phyloP scores from a whole-genome alignment of 64 coral and sea anemone genomes.

The Pocillopora damicornis region DNA sequence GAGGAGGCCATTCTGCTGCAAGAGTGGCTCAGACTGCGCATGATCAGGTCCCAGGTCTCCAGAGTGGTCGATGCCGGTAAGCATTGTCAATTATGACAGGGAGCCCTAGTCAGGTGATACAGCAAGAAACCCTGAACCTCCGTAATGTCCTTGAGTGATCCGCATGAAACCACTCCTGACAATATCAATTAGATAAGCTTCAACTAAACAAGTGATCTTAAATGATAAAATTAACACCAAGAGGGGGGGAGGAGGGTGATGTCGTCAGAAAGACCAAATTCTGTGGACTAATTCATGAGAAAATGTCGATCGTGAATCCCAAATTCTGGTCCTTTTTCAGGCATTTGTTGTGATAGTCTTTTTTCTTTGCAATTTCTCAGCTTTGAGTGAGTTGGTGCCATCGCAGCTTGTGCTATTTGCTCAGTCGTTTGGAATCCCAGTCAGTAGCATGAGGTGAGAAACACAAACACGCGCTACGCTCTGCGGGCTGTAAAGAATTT shows the following conservation, averaged over 20 bases:
- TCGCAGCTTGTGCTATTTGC: constrained; percentile 87
- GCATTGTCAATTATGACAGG: neutral
- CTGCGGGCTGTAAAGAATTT: too few species aligned
- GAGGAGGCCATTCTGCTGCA: constrained; percentile 83
- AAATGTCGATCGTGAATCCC: too few species aligned
- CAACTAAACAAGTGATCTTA: too few species aligned
- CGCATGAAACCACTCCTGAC: too few species aligned
- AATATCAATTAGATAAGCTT: too few species aligned
- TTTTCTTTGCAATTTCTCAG: constrained; percentile 20
- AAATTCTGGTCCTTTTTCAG: neutral
- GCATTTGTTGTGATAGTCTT: neutral
- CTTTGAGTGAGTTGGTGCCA: constrained; percentile 71
- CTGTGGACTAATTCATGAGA: too few species aligned
- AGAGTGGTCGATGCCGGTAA: constrained; percentile 66
- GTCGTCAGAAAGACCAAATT: too few species aligned
- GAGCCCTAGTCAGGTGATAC: too few species aligned
- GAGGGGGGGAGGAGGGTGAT: too few species aligned
- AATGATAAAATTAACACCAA: too few species aligned
- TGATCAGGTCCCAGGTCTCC: constrained; percentile 75
- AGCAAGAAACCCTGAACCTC: neutral
- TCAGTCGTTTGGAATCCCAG: constrained; percentile 97
- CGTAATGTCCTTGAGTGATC: too few species aligned
- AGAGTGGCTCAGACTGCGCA: constrained; percentile 91
- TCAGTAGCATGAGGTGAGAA: constrained; percentile 83
- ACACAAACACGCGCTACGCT: neutral